Base-by-base conservation (phyloP, 2,888 invertebrate species). In the Dendrolimus houi region DNA sequence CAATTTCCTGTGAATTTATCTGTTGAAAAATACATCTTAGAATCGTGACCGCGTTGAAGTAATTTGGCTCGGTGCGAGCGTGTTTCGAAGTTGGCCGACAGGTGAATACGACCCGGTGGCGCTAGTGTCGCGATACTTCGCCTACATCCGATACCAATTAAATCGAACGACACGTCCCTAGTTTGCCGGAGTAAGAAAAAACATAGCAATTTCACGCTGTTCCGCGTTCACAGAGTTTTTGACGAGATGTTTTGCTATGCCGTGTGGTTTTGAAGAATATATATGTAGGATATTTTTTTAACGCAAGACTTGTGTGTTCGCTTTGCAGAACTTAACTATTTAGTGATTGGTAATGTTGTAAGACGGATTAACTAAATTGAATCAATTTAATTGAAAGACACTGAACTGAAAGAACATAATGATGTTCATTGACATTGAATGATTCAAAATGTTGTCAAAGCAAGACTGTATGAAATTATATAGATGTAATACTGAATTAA, bases 91-190 rank as follows among this genome's bases (percentile, higher is more conserved):
- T 59, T 52, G 56, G 59, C 53, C 53, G 83, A 83, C 84, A 83
- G 80, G 81, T 82, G 83, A 80, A 81, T 77, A 72, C 72, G 70
- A 60, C 59, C 64, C 59, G 56, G 67, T 61, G 67, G 74, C 73
- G 77, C 72, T 73, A 67, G 71, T 69, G 75, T 74, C 70, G 69
- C 64, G 29, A 57, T 55, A 61, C 66, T 64, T 70, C 77, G 70
- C 66, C 70, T 62, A 79, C 85, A 85, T 66, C 68, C 63, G 74
- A 73, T 72, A 77, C 84, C 85, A 85, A 86, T 86, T 85, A 86
- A 76, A 73, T 65, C 63, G 66, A 65, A 68, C 66, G 68, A 72
- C 69, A 69, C 61, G 62, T 62, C 59, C 62, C 58, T 64, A 62
- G 60, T 55, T 56, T 54, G 41, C 58, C 55, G 53, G 59, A 55